Percentiles rank a stretch among this genome's conserved stretches.
Conservation (phyloP, 2,113 vertebrate species). For the Periophthalmodon schlosseri region DNA sequence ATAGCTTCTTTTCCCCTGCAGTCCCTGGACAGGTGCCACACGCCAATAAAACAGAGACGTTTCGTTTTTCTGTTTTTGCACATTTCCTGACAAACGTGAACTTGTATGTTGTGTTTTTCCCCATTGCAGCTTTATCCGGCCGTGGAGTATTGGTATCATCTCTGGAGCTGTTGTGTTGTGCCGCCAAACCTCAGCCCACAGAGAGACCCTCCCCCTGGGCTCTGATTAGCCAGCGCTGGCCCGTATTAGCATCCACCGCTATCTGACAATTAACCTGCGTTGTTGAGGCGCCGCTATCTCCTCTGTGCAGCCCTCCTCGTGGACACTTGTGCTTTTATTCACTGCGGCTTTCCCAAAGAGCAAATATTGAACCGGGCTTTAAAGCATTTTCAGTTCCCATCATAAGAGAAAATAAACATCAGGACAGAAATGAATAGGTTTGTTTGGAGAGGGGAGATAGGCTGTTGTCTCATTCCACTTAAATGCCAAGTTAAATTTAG, state of each 20-base stretch:
- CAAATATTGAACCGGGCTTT: constrained; percentile 34
- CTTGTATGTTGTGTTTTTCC: too few relatives aligned
- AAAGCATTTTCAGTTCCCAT: background rate
- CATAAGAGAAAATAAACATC: constrained; percentile 21
- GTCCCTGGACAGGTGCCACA: too few relatives aligned
- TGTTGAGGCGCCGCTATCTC: constrained; percentile 60
- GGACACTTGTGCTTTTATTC: constrained; percentile 34
- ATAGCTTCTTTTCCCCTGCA: too few relatives aligned
- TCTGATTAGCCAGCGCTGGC: constrained; percentile 14
- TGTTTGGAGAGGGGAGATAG: constrained; percentile 4
- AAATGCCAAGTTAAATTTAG: background rate
- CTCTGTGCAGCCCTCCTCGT: constrained; percentile 26
- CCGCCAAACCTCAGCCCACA: constrained; percentile 27
- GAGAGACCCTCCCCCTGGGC: background rate
- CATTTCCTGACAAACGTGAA: too few relatives aligned
- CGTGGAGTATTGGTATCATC: background rate
- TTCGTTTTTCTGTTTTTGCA: too few relatives aligned
- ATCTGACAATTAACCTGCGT: constrained; percentile 71
- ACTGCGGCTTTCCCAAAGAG: constrained; percentile 23
- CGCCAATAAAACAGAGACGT: too few relatives aligned
- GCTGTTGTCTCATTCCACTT: background rate
- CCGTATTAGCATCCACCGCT: constrained; percentile 43
- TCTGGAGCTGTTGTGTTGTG: constrained; percentile 18
- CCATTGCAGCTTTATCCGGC: background rate
- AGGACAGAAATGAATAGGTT: background rate